A percentile compares a stretch with the other conserved stretches of the same genome.
These are phyloP conservation scores for Haemorhous mexicanus DNA, from an alignment of 2,113 vertebrate species.

Conservation along the genomic window DNA sequence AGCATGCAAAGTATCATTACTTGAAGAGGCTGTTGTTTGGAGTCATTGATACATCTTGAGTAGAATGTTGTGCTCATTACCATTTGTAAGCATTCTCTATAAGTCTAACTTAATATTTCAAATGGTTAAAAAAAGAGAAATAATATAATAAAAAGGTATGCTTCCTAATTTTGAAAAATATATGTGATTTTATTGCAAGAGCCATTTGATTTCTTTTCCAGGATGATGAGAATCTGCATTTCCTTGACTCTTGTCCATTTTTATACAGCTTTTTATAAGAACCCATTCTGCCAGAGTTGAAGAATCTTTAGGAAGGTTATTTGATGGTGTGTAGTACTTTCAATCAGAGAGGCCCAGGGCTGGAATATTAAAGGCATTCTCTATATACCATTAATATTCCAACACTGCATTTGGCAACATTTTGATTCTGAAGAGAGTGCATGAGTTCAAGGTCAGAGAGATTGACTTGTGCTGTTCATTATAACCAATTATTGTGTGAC, in stretches of 20 bases:
- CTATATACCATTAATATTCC: conserved; percentile 77
- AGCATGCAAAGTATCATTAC: neutral
- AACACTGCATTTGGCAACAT: conserved; percentile 69
- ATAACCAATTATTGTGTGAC: conserved; percentile 84
- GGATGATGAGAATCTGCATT: neutral
- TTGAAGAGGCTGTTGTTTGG: neutral
- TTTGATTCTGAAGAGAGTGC: conserved; percentile 78
- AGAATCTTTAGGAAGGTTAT: conserved; percentile 52
- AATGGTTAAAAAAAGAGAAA: neutral
- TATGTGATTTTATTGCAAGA: neutral
- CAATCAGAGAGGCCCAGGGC: conserved; percentile 14
- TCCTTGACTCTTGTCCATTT: neutral
- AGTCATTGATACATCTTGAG: neutral
- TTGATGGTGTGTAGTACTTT: conserved; percentile 34
- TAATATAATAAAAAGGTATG: neutral
- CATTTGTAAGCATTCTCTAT: neutral
- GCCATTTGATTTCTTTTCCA: neutral
- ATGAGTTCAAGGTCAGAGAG: conserved; percentile 84
- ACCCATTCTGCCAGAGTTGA: neutral
- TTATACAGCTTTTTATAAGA: neutral
- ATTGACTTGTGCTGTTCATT: conserved; percentile 82
- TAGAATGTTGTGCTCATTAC: neutral
- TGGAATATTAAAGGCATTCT: conserved; percentile 67
- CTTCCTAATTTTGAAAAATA: neutral
- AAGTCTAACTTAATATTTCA: neutral